These are phyloP conservation scores for Coboldia fuscipes DNA, from an alignment of 1,140 invertebrate genomes.

Conservation along the genomic window DNA sequence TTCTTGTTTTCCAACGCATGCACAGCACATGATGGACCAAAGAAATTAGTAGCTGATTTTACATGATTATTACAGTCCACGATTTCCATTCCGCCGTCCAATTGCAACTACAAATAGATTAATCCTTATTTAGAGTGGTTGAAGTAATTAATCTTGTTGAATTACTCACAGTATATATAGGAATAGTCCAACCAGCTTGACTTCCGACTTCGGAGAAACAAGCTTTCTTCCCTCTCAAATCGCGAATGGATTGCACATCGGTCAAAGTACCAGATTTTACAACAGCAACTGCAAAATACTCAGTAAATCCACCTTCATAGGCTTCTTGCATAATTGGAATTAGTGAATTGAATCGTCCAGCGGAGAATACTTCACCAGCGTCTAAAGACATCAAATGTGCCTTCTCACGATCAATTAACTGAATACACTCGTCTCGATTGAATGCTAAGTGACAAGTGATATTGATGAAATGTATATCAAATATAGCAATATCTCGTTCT, in stretches of 20 bases:
- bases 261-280: slow-evolving; percentile 41
- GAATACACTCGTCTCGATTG: slow-evolving; percentile 67
- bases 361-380: slow-evolving; percentile 82
- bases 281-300: slow-evolving; percentile 71
- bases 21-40: slow-evolving; percentile 79
- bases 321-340: slow-evolving; percentile 70
- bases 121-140: neutral
- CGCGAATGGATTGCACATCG: slow-evolving; percentile 35
- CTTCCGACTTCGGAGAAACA: slow-evolving; percentile 84
- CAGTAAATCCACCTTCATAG: slow-evolving; percentile 29
- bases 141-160: neutral
- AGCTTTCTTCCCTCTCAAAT: slow-evolving; percentile 52
- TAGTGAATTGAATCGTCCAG: slow-evolving; percentile 77
- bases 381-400: slow-evolving; percentile 75
- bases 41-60: slow-evolving; percentile 75
- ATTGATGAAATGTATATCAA: slow-evolving; percentile 36
- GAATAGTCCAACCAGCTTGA: slow-evolving; percentile 82
- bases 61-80: slow-evolving; percentile 93
- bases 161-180: slow-evolving; percentile 52
- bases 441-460: slow-evolving; percentile 41
- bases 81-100: slow-evolving; percentile 53
- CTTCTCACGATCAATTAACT: slow-evolving; percentile 44
- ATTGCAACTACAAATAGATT: slow-evolving; percentile 40
- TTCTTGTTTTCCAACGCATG: slow-evolving; percentile 80
- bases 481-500: slow-evolving; percentile 34